Conservation (phyloP, 2,113 vertebrate species). For the cattle (Bos taurus) region DNA sequence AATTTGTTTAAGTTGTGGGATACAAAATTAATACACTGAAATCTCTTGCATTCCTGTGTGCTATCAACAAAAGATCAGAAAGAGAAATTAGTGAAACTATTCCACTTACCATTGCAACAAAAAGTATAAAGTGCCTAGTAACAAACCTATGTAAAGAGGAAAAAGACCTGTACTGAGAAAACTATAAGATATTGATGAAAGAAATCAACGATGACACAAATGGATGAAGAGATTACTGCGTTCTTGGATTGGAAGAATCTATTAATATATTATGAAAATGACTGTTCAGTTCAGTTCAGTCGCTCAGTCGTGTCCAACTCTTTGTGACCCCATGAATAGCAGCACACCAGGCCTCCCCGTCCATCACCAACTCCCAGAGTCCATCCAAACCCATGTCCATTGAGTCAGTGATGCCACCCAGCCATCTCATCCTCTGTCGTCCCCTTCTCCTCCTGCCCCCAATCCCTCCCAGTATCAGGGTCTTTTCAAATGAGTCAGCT, state of each 20-base stretch:
- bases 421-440: too few relatives aligned
- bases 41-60: background rate
- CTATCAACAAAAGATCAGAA: background rate
- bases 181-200: background rate
- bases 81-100: background rate
- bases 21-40: background rate
- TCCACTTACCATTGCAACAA: background rate
- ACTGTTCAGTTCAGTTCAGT: background rate
- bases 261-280: background rate
- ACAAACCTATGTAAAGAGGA: background rate
- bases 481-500: too few relatives aligned
- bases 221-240: background rate
- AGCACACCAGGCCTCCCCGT: too few relatives aligned
- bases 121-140: background rate
- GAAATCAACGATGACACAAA: background rate
- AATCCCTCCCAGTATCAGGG: too few relatives aligned
- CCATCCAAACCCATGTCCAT: too few relatives aligned
- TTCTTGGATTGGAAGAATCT: background rate
- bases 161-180: background rate
- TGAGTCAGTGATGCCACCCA: too few relatives aligned
- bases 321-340: fast-evolving
- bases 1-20: background rate
- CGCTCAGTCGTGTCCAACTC: too few relatives aligned
- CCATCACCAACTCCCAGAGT: too few relatives aligned
- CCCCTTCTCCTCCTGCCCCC: too few relatives aligned